A percentile compares a stretch with the other conserved stretches of the same genome.
Evolutionary conservation across 2,888 invertebrate genomes (phyloP).

Genomic region (Drosophila recens): DNA sequence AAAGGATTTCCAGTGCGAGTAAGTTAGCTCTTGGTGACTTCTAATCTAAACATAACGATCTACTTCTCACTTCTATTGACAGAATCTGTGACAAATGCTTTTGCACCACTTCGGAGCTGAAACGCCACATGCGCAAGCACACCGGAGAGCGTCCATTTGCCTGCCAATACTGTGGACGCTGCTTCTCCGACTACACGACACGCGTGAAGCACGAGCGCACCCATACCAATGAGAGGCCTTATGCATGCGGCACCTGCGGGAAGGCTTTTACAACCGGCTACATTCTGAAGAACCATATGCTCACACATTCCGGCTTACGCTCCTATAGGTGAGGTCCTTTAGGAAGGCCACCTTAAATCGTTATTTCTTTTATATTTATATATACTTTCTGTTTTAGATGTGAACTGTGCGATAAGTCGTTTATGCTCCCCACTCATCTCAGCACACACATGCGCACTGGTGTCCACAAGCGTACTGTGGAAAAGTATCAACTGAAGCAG

Average conservation of each 20-base stretch:
- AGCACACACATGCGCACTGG: constrained; percentile 73
- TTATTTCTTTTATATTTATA: neutral
- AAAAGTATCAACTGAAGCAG: constrained; percentile 68
- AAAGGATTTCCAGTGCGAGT: constrained; percentile 76
- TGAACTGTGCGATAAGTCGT: constrained; percentile 73
- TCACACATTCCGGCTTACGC: constrained; percentile 74
- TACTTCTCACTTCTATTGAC: neutral
- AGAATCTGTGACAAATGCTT: constrained; percentile 73
- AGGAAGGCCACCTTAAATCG: no score
- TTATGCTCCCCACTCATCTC: constrained; percentile 75
- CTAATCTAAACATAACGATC: neutral
- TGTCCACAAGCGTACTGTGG: constrained; percentile 72
- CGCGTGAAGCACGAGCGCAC: constrained; percentile 74
- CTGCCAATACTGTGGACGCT: constrained; percentile 72
- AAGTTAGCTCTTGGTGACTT: constrained; percentile 13
- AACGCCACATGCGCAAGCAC: constrained; percentile 75
- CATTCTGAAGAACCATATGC: constrained; percentile 72
- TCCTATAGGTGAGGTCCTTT: constrained; percentile 61
- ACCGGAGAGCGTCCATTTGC: constrained; percentile 74
- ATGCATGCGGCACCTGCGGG: constrained; percentile 71
- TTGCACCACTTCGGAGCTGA: constrained; percentile 73
- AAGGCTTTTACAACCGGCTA: constrained; percentile 77
- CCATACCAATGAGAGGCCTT: constrained; percentile 79
- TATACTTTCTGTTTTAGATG: constrained; percentile 45
- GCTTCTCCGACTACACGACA: constrained; percentile 72